phyloP scores from a whole-genome alignment of 2,888 invertebrate genomes.

The Apamea anceps region DNA sequence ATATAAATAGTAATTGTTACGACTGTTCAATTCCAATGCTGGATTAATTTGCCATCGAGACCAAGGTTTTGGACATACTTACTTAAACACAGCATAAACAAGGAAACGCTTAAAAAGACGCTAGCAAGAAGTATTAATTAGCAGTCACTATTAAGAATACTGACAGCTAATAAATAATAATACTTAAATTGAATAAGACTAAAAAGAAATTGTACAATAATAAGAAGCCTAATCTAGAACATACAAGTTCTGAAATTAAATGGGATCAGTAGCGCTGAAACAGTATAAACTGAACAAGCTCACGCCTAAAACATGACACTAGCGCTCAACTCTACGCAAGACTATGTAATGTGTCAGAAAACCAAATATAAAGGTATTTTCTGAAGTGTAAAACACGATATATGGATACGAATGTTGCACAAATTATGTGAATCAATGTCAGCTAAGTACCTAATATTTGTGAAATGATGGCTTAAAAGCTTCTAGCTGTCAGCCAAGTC shows the following conservation, averaged over 20 bases:
- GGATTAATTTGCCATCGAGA: neutral
- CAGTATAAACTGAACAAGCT: neutral
- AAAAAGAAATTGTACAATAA: conserved; percentile 35
- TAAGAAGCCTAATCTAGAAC: conserved; percentile 18
- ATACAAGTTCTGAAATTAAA: conserved; percentile 11
- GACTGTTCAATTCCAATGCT: neutral
- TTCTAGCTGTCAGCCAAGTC: neutral
- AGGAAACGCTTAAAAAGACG: neutral
- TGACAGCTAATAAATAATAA: neutral
- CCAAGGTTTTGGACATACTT: neutral
- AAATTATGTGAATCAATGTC: neutral
- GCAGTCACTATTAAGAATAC: neutral
- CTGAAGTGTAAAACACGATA: neutral
- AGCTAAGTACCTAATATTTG: conserved; percentile 1
- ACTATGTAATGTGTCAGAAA: neutral
- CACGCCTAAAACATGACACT: neutral
- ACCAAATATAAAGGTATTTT: neutral
- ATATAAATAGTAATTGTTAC: neutral
- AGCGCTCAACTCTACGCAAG: neutral
- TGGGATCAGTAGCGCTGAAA: conserved; percentile 12
- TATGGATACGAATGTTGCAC: neutral
- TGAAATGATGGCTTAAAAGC: neutral
- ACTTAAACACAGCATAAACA: conserved; percentile 22
- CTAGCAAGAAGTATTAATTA: neutral
- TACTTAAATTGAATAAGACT: conserved; percentile 18